A percentile compares a stretch with the other conserved stretches of the same genome.
Conservation (phyloP, 2,888 invertebrate genomes). For the Mylabris sibirica region DNA sequence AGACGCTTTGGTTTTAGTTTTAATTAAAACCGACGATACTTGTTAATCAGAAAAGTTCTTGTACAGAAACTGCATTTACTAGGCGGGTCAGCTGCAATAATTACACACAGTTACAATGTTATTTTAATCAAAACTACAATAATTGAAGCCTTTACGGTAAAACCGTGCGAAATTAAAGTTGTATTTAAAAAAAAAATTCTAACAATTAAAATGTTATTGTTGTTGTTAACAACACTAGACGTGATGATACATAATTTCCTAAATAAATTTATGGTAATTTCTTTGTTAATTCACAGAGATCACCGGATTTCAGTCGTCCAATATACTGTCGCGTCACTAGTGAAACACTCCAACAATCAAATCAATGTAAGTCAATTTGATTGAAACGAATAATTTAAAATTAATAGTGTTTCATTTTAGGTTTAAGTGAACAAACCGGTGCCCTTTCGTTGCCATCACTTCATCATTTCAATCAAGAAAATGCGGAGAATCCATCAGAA, state of each 20-base stretch:
- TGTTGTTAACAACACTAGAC: neutral
- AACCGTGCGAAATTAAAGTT: neutral
- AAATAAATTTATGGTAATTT: conserved; percentile 21
- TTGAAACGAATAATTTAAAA: conserved; percentile 9
- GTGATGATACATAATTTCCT: conserved; percentile 4
- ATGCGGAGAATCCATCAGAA: conserved; percentile 46
- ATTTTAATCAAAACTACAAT: neutral
- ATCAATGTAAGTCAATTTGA: conserved; percentile 26
- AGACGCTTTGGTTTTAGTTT: neutral
- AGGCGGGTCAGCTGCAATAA: neutral
- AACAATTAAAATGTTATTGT: neutral
- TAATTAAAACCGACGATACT: neutral
- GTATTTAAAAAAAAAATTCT: neutral
- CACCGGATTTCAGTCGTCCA: conserved; percentile 45
- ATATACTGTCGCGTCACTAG: conserved; percentile 37
- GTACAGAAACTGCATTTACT: neutral
- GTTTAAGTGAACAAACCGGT: conserved; percentile 46
- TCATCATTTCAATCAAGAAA: conserved; percentile 50
- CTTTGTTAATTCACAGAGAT: conserved; percentile 46
- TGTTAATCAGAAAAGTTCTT: neutral
- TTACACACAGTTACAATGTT: neutral
- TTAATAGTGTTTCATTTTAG: conserved; percentile 35
- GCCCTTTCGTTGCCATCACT: conserved; percentile 53
- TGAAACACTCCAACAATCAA: conserved; percentile 34
- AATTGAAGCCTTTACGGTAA: neutral